phyloP scores from a whole-genome alignment of 37 sponge, comb jelly and placozoan genomes.

The Hormiphora californensis region DNA sequence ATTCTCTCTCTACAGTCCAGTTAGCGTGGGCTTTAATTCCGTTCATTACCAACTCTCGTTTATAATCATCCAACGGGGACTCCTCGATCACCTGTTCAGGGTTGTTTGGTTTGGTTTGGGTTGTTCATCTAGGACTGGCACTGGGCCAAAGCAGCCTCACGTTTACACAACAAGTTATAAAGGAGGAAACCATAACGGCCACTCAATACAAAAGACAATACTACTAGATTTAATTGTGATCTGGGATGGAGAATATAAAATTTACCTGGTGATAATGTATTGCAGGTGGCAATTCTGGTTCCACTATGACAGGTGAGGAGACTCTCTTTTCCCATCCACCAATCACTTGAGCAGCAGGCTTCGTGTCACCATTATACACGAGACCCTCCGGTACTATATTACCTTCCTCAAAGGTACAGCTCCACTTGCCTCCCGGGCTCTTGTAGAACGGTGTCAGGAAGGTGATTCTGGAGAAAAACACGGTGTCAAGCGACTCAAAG shows the following conservation, averaged over 20 bases:
- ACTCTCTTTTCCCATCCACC: slow-evolving; percentile 53
- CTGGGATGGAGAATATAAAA: too few species aligned
- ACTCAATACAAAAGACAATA: too few species aligned
- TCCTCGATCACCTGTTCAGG: slow-evolving; percentile 47
- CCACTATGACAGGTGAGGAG: not conserved
- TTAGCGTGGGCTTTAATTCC: slow-evolving; percentile 6
- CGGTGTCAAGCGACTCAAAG: too few species aligned
- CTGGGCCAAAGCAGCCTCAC: not conserved
- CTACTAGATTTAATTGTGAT: not conserved
- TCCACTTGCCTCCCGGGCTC: slow-evolving; percentile 33
- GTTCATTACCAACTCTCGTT: slow-evolving; percentile 27
- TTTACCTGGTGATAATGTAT: slow-evolving; percentile 45
- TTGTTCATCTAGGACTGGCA: too few species aligned
- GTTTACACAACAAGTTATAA: not conserved
- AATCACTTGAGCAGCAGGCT: slow-evolving; percentile 3
- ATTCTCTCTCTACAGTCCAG: slow-evolving; percentile 12
- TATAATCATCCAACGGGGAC: not conserved
- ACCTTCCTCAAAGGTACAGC: slow-evolving; percentile 1
- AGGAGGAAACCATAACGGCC: too few species aligned
- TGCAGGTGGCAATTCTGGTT: slow-evolving; percentile 19
- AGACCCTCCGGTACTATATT: slow-evolving; percentile 31
- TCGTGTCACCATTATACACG: not conserved
- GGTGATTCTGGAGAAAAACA: not conserved
- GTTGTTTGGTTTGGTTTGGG: too few species aligned
- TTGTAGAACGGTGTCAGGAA: slow-evolving; percentile 43